Conservation (phyloP, 37 sponge, comb jelly and placozoan genomes). For the Bolinopsis microptera region DNA sequence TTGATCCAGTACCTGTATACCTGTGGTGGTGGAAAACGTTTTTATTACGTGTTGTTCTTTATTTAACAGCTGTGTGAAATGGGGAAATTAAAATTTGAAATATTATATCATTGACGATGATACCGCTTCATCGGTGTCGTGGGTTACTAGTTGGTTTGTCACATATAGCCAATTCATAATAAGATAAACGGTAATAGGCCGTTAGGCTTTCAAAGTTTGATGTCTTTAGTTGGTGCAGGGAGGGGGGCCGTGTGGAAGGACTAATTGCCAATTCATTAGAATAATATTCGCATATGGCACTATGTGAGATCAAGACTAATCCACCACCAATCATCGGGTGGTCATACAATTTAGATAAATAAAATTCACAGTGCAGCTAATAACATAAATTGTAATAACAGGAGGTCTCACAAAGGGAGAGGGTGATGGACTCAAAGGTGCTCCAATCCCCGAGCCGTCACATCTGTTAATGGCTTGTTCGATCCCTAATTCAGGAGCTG, state of each 20-base stretch:
- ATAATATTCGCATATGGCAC: neutral
- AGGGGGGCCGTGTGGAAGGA: neutral
- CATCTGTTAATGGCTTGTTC: neutral
- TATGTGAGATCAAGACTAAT: neutral
- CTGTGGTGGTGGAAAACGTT: too few relatives aligned
- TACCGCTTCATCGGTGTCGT: neutral
- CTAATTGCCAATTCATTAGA: neutral
- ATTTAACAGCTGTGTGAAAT: neutral
- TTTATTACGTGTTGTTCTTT: too few relatives aligned
- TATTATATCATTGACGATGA: neutral
- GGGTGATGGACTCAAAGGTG: neutral
- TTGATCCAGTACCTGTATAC: constrained; percentile 30
- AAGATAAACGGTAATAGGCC: constrained; percentile 19
- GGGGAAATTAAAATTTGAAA: constrained; percentile 11
- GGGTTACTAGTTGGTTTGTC: neutral
- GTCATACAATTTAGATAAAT: neutral
- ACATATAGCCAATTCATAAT: neutral
- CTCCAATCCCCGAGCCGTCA: neutral
- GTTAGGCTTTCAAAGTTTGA: neutral
- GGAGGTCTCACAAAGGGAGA: neutral
- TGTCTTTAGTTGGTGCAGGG: neutral
- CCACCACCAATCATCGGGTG: neutral
- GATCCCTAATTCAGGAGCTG: neutral
- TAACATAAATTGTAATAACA: neutral
- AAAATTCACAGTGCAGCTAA: neutral